Conservation (phyloP, 2,888 invertebrate genomes). For the Trissolcus brochymenae region DNA sequence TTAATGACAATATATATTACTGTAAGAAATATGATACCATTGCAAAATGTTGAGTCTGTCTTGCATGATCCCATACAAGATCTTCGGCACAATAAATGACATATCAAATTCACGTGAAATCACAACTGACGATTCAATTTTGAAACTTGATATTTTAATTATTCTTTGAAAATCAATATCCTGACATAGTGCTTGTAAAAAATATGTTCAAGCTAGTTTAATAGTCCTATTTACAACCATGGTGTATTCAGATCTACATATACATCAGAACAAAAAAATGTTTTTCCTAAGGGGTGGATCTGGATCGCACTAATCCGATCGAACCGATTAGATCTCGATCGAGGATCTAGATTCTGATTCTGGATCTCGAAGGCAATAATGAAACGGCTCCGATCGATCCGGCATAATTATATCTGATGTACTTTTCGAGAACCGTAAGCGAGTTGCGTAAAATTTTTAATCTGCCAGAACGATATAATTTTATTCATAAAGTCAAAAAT, state of each 20-base stretch:
- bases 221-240: constrained; percentile 27
- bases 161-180: constrained; percentile 17
- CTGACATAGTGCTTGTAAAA: constrained; percentile 23
- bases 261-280: constrained; percentile 17
- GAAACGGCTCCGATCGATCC: constrained; percentile 20
- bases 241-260: background rate
- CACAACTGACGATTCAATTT: constrained; percentile 39
- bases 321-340: constrained; percentile 30
- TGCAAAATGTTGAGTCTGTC: constrained; percentile 6
- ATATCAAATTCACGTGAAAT: constrained; percentile 40
- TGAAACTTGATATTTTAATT: constrained; percentile 47
- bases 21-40: constrained; percentile 3
- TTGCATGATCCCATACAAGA: background rate
- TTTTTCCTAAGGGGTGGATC: background rate
- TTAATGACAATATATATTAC: too few relatives aligned
- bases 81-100: constrained; percentile 35
- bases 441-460: constrained; percentile 17
- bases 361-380: constrained; percentile 9
- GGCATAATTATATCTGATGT: constrained; percentile 20
- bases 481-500: background rate
- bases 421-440: background rate
- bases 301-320: background rate
- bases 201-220: constrained; percentile 35
- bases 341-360: constrained; percentile 7
- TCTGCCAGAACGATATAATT: constrained; percentile 3